Percentiles rank a stretch among this genome's conserved stretches.
Evolutionary conservation across 2,113 vertebrate genomes (phyloP).

Genomic region (Spilogale gracilis): DNA sequence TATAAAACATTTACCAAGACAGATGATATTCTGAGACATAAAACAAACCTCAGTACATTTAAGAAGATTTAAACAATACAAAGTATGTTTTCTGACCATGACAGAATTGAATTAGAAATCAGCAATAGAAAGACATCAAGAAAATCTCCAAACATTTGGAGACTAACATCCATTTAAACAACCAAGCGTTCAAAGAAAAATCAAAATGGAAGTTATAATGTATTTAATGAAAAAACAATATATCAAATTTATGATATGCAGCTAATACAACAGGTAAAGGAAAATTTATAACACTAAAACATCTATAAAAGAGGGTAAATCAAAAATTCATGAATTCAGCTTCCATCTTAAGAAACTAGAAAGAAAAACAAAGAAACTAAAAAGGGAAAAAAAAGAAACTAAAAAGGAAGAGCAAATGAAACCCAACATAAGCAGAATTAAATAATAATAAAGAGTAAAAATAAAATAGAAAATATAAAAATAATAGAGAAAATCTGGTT

Average conservation of each 20-base stretch:
- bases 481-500: conserved; percentile 29
- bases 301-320: neutral
- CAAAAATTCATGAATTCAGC: neutral
- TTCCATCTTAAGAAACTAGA: conserved; percentile 51
- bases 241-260: conserved; percentile 6
- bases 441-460: conserved; percentile 37
- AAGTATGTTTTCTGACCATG: conserved; percentile 39
- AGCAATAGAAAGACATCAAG: conserved; percentile 22
- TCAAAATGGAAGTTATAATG: neutral
- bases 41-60: conserved; percentile 20
- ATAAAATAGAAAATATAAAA: conserved; percentile 19
- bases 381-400: too few species aligned
- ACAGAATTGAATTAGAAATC: conserved; percentile 14
- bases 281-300: conserved; percentile 11
- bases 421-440: conserved; percentile 16
- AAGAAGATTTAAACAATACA: conserved; percentile 36
- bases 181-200: conserved; percentile 27
- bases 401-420: conserved; percentile 29
- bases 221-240: conserved; percentile 18
- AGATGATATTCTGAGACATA: conserved; percentile 18
- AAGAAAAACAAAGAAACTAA: too few species aligned
- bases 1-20: conserved; percentile 43
- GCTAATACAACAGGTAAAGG: neutral
- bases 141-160: conserved; percentile 27
- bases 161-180: conserved; percentile 4